Percentiles rank a stretch among this genome's conserved stretches.
Conservation (phyloP, 2,797 vertebrate species). For the Sebastes ruberrimus region DNA sequence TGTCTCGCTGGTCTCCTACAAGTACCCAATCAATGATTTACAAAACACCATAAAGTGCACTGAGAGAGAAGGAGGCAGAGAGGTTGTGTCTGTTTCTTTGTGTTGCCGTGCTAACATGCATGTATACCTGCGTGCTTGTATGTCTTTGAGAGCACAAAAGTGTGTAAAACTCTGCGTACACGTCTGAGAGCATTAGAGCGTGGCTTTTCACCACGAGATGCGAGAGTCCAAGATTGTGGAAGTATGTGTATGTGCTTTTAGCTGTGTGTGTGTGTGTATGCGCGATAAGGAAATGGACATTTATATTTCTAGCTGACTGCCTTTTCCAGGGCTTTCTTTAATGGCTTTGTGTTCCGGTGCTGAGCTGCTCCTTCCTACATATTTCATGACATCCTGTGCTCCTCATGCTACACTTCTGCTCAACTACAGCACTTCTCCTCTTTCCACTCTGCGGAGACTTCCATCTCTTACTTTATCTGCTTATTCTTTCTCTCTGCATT, state of each 20-base stretch:
- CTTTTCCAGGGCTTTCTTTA: constrained; percentile 70
- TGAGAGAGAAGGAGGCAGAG: neutral
- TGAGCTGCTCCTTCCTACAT: constrained; percentile 73
- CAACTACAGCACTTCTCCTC: constrained; percentile 48
- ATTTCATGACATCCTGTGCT: constrained; percentile 80
- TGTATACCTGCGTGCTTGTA: constrained; percentile 8
- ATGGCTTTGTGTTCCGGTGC: constrained; percentile 76
- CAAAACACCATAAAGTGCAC: constrained; percentile 37
- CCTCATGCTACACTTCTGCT: constrained; percentile 59
- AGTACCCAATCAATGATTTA: constrained; percentile 74
- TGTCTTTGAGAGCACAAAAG: constrained; percentile 33
- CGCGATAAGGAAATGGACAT: constrained; percentile 61
- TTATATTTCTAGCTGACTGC: constrained; percentile 74
- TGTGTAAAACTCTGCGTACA: constrained; percentile 34
- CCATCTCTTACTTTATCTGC: constrained; percentile 24
- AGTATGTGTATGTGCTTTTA: constrained; percentile 33
- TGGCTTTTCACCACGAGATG: constrained; percentile 5
- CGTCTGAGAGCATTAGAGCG: constrained; percentile 28
- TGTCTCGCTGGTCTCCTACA: constrained; percentile 32
- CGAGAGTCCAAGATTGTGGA: neutral
- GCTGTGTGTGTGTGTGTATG: neutral
- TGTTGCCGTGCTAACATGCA: constrained; percentile 4
- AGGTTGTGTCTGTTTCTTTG: constrained; percentile 8
- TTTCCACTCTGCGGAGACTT: constrained; percentile 29
- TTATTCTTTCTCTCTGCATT: neutral